These are phyloP conservation scores for Bovichtus variegatus DNA, from an alignment of 2,797 vertebrate species.

Conservation along the genomic window DNA sequence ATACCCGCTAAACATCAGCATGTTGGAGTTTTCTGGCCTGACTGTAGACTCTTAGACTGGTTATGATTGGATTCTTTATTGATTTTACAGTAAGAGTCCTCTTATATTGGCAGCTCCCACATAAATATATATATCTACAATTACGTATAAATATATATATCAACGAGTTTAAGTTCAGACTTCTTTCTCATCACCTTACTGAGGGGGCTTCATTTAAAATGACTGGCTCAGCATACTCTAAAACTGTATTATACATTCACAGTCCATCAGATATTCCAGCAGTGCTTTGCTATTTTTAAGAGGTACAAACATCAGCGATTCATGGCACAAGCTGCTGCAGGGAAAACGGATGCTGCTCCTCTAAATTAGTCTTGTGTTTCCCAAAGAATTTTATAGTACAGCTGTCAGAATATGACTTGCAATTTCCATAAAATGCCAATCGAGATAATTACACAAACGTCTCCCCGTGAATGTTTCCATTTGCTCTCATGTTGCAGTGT, in stretches of 20 bases:
- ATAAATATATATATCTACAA: neutral
- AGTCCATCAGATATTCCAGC: slow-evolving; percentile 1
- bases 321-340: slow-evolving; percentile 11
- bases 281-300: neutral
- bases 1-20: neutral
- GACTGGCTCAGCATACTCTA: neutral
- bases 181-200: neutral
- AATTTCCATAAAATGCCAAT: slow-evolving; percentile 59
- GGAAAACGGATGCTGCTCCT: slow-evolving; percentile 12
- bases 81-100: neutral
- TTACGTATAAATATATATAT: neutral
- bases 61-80: neutral
- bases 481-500: slow-evolving; percentile 31
- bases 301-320: slow-evolving; percentile 1
- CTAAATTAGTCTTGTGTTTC: slow-evolving; percentile 42
- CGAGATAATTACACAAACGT: slow-evolving; percentile 43
- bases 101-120: neutral
- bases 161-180: neutral
- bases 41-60: neutral
- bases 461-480: slow-evolving; percentile 26
- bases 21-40: neutral
- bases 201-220: neutral
- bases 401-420: slow-evolving; percentile 49
- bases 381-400: slow-evolving; percentile 8
- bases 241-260: neutral